These are phyloP conservation scores for Spinus pinus DNA, from an alignment of 2,797 vertebrate genomes.

Conservation along the genomic window DNA sequence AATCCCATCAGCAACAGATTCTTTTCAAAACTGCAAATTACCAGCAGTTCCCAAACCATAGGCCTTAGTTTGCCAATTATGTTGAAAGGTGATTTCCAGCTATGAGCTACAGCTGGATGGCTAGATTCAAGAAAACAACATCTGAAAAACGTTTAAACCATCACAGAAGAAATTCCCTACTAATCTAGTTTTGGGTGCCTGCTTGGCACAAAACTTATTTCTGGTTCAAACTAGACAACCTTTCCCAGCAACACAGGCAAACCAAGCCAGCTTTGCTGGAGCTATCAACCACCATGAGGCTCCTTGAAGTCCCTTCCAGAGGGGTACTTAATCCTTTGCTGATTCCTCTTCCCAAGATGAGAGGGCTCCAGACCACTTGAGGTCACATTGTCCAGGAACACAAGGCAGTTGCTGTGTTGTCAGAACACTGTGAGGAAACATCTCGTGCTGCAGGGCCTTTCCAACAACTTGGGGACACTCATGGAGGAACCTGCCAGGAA, in stretches of 20 bases:
- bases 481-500: background rate
- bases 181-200: background rate
- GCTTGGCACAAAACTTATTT: background rate
- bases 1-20: background rate
- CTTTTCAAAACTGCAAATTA: background rate
- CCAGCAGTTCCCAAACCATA: background rate
- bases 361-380: accelerated
- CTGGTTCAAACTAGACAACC: background rate
- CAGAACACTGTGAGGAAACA: background rate
- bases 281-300: background rate
- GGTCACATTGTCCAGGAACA: background rate
- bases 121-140: background rate
- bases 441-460: accelerated
- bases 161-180: accelerated
- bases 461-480: background rate
- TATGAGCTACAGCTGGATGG: background rate
- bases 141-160: background rate
- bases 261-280: background rate
- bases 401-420: background rate
- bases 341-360: background rate
- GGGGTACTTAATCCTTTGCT: background rate
- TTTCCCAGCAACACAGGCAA: background rate
- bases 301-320: background rate
- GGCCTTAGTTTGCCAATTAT: background rate
- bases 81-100: background rate